Base-by-base conservation (phyloP, 2,113 vertebrate genomes). In the Nyctibius bracteatus region DNA sequence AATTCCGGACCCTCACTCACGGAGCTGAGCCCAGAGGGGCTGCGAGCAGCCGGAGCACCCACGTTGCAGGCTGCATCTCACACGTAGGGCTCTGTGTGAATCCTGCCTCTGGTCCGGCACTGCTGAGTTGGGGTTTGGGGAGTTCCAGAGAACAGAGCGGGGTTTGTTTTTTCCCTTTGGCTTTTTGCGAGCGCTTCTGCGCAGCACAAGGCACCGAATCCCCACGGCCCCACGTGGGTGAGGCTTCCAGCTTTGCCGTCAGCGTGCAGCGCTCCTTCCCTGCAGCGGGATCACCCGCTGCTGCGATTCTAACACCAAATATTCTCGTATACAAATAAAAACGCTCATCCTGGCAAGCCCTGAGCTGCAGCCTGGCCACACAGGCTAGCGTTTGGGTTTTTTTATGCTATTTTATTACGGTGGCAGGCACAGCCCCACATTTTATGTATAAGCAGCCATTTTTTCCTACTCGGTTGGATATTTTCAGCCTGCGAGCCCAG, bases 401-500 rank as follows among this genome's bases (percentile, higher is more conserved):
- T 77, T 70, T 46, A 43, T 37, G 7, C 35, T 14, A 0, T 90
- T 90, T 83, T 33, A 37, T 66, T 37, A 21, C 67, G 44, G 62
- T 2, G 3, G 46, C 72, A 62, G 83, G 74, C 61, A 61, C 81
- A 24, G 61, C 19, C 52, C 49, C 70, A 41, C 37, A 13, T 68
- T 80, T 90, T 63, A 79, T 80, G 77, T 66, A 51, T 35, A 62
- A 85, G 87, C 66, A 90, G 90, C 74, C 89, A n/a, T 95, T 83
- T 97, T 92, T 57, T 11, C 74, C 54, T 46, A 28, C 57, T 57
- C 7, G 12, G 25, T 24, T 31, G 58, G 90, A 39, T 96, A 70
- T 94, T 93, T 94, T 88, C 78, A 95, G 92, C 95, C 91, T 30
- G 66, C 5, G 90, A 88, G 90, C 85, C 1, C 35, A 91, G 81